Base-by-base conservation (phyloP, 2,888 invertebrate genomes). In the Lasius platythorax region DNA sequence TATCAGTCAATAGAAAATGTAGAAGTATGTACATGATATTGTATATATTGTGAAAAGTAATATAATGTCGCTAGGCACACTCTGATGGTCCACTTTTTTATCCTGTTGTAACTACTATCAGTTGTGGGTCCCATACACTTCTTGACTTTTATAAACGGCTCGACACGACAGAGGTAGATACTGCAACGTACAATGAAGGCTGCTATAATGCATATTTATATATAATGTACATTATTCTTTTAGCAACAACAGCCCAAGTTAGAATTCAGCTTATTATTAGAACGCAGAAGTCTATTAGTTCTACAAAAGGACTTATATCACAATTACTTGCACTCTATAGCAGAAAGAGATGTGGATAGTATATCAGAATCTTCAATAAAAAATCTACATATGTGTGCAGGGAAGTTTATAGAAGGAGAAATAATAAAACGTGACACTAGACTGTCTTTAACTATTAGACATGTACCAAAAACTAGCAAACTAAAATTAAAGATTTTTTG, bases 61-160 rank as follows among this genome's bases (percentile, higher is more conserved):
- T 0, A 12, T n/a, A 61, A 81, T 74, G 85, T 88, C 73, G 40
- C 72, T 82, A 97, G 97, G 98, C 99, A 2, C 99, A 99, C 95
- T 97, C 98, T 37, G 99, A 99, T 95, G 99, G 99, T 0, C 98
- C 98, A 0, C 95, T 99, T 23, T 99, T 99, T 95, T 97, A 97
- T 95, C 99, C 99, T 0, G 97, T 97, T 18, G 98, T 99, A 81
- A 97, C 98, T 28, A 99, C 99, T 0, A 97, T 99, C 84, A 98
- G 97, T 70, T 97, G 99, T 91, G 99, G 99, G 0, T 98, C 99
- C 0, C 98, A 99, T 94, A 98, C 98, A 15, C 95, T 99, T n/a
- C 96, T 99, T 66, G 98, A 98, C 94, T 99, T 99, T 95, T 96
- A 97, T 87, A 95, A 96, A 92, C 96, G 95, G 37, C 91, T 94